Conservation (phyloP, 2,113 vertebrate genomes). For the Mesembrinibis cayennensis region DNA sequence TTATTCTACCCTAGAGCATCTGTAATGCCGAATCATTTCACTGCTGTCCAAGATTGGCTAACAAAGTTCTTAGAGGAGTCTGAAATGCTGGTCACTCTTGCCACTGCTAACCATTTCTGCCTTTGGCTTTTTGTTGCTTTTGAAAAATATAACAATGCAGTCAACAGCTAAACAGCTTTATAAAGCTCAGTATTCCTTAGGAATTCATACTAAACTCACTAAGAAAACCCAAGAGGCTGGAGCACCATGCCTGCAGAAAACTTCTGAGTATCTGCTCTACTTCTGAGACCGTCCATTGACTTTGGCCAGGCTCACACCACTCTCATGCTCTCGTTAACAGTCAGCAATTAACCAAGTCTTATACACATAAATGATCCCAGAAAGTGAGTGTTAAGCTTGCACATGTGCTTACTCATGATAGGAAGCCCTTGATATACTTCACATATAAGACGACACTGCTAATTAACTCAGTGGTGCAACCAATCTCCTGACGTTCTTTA, state of each 20-base stretch:
- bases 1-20: background rate
- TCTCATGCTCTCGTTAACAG: background rate
- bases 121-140: background rate
- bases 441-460: background rate
- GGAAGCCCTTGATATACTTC: background rate
- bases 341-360: background rate
- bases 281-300: background rate
- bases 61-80: background rate
- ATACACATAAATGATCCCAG: background rate
- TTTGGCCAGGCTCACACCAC: background rate
- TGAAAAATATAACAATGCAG: background rate
- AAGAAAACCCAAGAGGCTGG: background rate
- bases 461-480: background rate
- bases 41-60: background rate
- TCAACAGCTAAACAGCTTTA: background rate
- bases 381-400: background rate
- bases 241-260: background rate
- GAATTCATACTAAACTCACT: background rate
- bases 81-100: background rate
- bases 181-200: background rate
- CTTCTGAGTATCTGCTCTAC: background rate
- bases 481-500: background rate
- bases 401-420: background rate
- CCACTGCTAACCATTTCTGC: background rate
- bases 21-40: background rate